Evolutionary conservation across 2,888 invertebrate genomes (phyloP).

Genomic region (Caenorhabditis sp.): DNA sequence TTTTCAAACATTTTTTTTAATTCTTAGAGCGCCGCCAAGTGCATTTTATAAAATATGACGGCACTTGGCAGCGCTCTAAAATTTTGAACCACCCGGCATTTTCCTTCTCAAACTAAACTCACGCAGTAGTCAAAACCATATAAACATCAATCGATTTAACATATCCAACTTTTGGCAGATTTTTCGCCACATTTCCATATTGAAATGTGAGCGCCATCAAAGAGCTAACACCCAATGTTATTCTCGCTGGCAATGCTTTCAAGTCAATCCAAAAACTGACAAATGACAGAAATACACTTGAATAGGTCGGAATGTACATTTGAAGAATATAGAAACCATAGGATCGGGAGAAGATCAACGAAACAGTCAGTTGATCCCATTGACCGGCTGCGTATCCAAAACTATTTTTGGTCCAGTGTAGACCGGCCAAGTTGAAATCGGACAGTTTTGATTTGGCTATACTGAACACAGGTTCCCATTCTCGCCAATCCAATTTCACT

Average conservation of each 20-base stretch:
- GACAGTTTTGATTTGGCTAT: constrained; percentile 66
- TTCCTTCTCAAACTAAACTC: too few species aligned
- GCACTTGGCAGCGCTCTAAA: too few species aligned
- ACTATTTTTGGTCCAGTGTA: constrained; percentile 65
- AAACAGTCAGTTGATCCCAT: constrained; percentile 68
- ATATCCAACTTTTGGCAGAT: constrained; percentile 65
- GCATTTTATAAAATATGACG: too few species aligned
- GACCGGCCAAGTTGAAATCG: constrained; percentile 61
- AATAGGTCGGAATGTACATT: constrained; percentile 68
- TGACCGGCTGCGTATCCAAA: constrained; percentile 68
- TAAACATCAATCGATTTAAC: constrained; percentile 68
- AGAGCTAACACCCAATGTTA: constrained; percentile 63
- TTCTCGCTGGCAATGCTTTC: constrained; percentile 65
- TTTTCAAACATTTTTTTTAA: too few species aligned
- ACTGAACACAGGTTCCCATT: constrained; percentile 66
- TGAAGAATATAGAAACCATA: constrained; percentile 68
- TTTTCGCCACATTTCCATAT: constrained; percentile 67
- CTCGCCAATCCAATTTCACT: constrained; percentile 62
- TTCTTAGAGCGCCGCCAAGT: too few species aligned
- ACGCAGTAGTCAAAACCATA: constrained; percentile 63
- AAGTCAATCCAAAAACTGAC: constrained; percentile 68
- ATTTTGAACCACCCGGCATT: too few species aligned
- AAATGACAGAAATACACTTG: constrained; percentile 62
- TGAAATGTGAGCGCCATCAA: constrained; percentile 66
- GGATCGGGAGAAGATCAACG: constrained; percentile 65